These are phyloP conservation scores for Mythimna lalbum DNA, from an alignment of 2,888 invertebrate species.

Conservation along the genomic window DNA sequence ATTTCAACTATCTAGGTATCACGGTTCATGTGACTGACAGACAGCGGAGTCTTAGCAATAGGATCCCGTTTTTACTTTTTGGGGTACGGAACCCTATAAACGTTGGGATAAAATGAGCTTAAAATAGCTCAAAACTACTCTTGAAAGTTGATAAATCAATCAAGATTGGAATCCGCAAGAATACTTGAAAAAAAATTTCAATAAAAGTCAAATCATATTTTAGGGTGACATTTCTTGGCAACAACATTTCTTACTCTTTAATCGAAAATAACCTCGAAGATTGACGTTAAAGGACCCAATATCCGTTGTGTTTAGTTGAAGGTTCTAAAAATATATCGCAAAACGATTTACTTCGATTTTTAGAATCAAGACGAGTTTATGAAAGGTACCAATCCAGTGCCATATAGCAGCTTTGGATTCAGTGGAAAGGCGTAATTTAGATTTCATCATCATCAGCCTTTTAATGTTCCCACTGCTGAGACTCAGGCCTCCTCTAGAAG, in stretches of 20 bases:
- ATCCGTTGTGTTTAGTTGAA: conserved; percentile 58
- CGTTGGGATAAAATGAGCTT: background rate
- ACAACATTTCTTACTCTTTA: conserved; percentile 12
- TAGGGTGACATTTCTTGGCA: conserved; percentile 15
- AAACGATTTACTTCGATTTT: background rate
- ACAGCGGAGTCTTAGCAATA: too few relatives aligned
- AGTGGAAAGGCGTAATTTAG: too few relatives aligned
- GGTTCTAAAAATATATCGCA: conserved; percentile 19
- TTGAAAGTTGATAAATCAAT: conserved; percentile 7
- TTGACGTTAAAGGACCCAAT: conserved; percentile 65
- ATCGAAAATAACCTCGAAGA: conserved; percentile 50
- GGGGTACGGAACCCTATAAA: background rate
- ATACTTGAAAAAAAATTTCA: conserved; percentile 4
- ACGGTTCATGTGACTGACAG: too few relatives aligned
- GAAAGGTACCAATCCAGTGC: background rate
- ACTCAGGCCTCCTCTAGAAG: too few relatives aligned
- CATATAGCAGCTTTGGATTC: too few relatives aligned
- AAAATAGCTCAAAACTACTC: conserved; percentile 8
- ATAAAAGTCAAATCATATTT: conserved; percentile 20
- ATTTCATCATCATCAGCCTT: too few relatives aligned
- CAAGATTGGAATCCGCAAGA: background rate
- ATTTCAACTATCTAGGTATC: too few relatives aligned
- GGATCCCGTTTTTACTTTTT: too few relatives aligned
- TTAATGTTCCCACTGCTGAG: too few relatives aligned
- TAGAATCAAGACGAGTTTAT: background rate